A percentile compares a stretch with the other conserved stretches of the same genome.
These are phyloP conservation scores for Falco punctatus DNA, from an alignment of 2,113 vertebrate species.

Conservation along the genomic window DNA sequence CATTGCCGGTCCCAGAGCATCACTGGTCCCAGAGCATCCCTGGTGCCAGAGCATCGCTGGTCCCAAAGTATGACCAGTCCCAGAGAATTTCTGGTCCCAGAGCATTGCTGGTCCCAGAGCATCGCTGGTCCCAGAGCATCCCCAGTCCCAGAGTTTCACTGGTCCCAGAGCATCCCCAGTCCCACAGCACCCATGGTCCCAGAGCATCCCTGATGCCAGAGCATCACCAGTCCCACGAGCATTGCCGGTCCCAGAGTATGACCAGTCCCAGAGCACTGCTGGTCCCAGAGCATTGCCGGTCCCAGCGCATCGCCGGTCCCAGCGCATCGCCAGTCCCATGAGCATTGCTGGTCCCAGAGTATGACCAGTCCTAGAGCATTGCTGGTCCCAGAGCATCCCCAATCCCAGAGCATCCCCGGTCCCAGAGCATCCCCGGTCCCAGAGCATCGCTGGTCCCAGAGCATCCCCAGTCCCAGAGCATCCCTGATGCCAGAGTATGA, in stretches of 20 bases:
- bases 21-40: rapidly evolving
- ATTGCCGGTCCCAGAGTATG: background rate
- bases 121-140: background rate
- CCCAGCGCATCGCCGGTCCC: background rate
- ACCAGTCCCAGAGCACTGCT: rapidly evolving
- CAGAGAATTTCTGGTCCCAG: rapidly evolving
- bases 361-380: background rate
- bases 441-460: too few species aligned
- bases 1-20: rapidly evolving
- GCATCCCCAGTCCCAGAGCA: background rate
- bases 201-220: too few species aligned
- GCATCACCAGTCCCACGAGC: background rate
- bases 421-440: background rate
- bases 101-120: background rate
- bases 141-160: rapidly evolving
- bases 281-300: rapidly evolving
- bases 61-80: rapidly evolving
- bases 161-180: too few species aligned
- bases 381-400: too few species aligned
- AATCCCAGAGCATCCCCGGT: background rate
- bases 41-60: rapidly evolving
- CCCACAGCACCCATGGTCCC: background rate
- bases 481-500: background rate
- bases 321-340: rapidly evolving
- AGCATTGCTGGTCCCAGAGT: rapidly evolving